phyloP scores from a whole-genome alignment of 2,113 vertebrate genomes.

The Hylia prasina region DNA sequence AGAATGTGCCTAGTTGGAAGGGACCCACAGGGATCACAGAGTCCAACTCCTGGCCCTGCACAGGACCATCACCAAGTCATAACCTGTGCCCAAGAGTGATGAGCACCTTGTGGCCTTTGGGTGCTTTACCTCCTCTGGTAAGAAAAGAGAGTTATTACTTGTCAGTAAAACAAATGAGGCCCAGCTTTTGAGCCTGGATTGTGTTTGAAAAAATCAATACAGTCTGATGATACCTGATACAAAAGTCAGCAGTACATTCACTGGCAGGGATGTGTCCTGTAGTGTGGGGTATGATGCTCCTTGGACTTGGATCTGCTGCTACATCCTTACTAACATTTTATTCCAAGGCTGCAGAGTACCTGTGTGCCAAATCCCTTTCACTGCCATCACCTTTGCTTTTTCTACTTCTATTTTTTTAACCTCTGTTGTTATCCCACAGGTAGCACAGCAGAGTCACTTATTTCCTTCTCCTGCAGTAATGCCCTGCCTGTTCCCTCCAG shows the following conservation, averaged over 20 bases:
- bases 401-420: not conserved
- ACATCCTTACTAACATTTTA: not conserved
- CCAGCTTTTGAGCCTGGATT: not conserved
- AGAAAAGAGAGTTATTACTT: not conserved
- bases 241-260: not conserved
- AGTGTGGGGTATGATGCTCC: not conserved
- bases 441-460: not conserved
- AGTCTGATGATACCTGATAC: not conserved
- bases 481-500: not conserved
- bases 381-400: not conserved
- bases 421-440: not conserved
- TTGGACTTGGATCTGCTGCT: not conserved
- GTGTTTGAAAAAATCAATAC: not conserved
- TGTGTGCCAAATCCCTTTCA: not conserved
- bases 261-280: not conserved
- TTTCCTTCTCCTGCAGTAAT: not conserved
- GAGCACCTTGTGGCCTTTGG: not conserved
- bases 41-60: not conserved
- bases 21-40: not conserved
- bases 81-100: not conserved
- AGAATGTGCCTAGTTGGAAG: not conserved
- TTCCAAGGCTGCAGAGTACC: not conserved
- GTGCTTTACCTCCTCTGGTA: not conserved
- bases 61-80: not conserved
- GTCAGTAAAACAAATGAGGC: not conserved